A percentile compares a stretch with the other conserved stretches of the same genome.
Conservation (phyloP, 2,888 invertebrate genomes). For the Coelopa pilipes region DNA sequence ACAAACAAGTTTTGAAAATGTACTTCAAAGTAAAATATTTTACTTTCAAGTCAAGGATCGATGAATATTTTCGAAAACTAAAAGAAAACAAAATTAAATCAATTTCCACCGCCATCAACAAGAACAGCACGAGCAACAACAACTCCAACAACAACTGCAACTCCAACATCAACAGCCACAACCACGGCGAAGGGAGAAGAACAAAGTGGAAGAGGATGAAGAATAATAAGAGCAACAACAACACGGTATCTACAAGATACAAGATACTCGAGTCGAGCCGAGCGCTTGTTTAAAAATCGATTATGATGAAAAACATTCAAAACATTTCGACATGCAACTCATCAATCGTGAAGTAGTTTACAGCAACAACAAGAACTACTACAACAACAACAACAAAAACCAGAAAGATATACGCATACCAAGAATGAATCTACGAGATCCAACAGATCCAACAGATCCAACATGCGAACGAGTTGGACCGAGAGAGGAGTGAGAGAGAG, state of each 20-base stretch:
- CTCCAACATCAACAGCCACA: neutral
- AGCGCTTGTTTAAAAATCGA: constrained; percentile 24
- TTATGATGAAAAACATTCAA: constrained; percentile 26
- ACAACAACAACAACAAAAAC: constrained; percentile 5
- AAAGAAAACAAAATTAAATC: neutral
- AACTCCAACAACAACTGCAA: neutral
- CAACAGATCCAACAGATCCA: too few species aligned
- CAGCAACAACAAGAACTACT: constrained; percentile 9
- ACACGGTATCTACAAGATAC: neutral
- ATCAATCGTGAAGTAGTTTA: constrained; percentile 27
- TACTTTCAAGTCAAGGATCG: too few species aligned
- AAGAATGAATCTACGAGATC: too few species aligned
- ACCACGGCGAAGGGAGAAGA: neutral
- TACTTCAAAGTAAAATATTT: too few species aligned
- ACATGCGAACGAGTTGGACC: too few species aligned
- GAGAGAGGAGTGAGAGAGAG: too few species aligned
- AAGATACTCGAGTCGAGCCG: neutral
- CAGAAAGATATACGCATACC: too few species aligned
- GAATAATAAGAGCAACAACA: too few species aligned
- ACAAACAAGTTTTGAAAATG: too few species aligned
- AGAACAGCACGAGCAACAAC: neutral
- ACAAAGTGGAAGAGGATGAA: too few species aligned
- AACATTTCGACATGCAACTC: constrained; percentile 28
- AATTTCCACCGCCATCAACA: neutral
- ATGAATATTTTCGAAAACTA: too few species aligned